These are phyloP conservation scores for Peromyscus aztecus DNA, from an alignment of 2,797 vertebrate genomes.

Conservation along the genomic window DNA sequence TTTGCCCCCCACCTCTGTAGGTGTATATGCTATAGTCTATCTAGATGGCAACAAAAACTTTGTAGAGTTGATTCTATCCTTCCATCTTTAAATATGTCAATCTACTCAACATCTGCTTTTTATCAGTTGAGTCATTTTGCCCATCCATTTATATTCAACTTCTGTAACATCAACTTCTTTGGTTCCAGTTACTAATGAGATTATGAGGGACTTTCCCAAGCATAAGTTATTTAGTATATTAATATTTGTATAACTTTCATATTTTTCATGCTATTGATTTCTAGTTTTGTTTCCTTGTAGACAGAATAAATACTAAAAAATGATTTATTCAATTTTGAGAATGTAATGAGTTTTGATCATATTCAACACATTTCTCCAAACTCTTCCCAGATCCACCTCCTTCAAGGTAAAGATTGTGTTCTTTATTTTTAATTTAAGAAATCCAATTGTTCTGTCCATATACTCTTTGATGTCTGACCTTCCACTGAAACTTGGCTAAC, in stretches of 20 bases:
- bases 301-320: background rate
- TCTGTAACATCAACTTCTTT: background rate
- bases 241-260: background rate
- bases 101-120: background rate
- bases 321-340: background rate
- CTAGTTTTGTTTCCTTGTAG: background rate
- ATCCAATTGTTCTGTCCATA: background rate
- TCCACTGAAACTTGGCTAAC: background rate
- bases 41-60: background rate
- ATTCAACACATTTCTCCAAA: background rate
- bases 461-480: background rate
- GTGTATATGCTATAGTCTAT: background rate
- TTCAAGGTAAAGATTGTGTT: background rate
- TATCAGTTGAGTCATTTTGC: background rate
- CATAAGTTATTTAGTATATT: background rate
- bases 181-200: too few relatives aligned
- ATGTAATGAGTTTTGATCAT: background rate
- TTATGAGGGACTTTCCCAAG: background rate
- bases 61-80: background rate
- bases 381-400: background rate
- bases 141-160: background rate
- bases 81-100: background rate
- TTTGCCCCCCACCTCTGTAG: background rate
- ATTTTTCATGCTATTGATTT: background rate
- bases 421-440: background rate